Conservation (phyloP, 1,140 invertebrate species). For the Lithobius niger region DNA sequence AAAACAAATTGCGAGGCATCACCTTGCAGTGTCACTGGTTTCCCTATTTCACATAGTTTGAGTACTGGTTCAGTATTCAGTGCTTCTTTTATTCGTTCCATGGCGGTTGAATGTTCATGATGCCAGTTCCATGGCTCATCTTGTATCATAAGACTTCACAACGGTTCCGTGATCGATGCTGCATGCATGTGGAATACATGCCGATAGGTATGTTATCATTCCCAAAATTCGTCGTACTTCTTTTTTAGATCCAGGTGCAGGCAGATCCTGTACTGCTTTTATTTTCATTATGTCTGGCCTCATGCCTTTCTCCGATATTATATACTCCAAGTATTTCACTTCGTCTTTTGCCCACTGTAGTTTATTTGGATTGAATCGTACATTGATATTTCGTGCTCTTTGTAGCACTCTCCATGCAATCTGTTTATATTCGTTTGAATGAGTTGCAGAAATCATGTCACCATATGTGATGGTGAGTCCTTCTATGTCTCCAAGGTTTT, state of each 20-base stretch:
- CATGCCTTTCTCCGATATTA: conserved; percentile 10
- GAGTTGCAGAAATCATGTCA: too few relatives aligned
- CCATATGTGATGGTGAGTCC: background rate
- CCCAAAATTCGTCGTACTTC: conserved; percentile 9
- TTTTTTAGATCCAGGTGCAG: conserved; percentile 6
- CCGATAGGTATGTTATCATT: too few relatives aligned
- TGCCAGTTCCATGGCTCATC: too few relatives aligned
- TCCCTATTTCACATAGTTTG: too few relatives aligned
- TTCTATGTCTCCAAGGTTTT: background rate
- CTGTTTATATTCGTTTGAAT: background rate
- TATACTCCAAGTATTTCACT: conserved; percentile 11
- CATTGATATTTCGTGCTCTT: background rate
- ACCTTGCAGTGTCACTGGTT: too few relatives aligned
- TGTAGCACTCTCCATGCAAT: background rate
- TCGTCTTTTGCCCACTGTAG: background rate
- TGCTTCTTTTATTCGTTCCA: too few relatives aligned
- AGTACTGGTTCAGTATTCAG: too few relatives aligned
- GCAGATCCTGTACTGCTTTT: conserved; percentile 11
- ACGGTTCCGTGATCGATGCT: background rate
- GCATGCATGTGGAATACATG: background rate
- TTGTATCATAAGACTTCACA: background rate
- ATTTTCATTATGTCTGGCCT: conserved; percentile 10
- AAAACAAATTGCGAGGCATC: too few relatives aligned
- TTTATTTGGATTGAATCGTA: too few relatives aligned
- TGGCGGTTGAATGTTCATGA: too few relatives aligned